A percentile compares a stretch with the other conserved stretches of the same genome.
Evolutionary conservation across 2,797 vertebrate genomes (phyloP).

Genomic region (Xiphophorus birchmanni): DNA sequence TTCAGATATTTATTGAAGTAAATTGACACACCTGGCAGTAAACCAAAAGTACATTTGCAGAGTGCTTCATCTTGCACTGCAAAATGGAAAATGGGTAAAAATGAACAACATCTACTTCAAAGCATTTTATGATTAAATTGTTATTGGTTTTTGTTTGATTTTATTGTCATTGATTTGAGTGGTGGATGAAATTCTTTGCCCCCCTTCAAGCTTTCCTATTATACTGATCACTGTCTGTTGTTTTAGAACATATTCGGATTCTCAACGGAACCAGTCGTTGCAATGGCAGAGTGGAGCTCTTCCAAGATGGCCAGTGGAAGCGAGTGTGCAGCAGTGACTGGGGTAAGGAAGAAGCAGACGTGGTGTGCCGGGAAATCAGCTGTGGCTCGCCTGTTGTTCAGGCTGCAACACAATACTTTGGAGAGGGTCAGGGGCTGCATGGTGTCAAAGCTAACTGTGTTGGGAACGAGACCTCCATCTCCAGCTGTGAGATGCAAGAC

Average conservation of each 20-base stretch:
- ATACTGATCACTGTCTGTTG: not conserved
- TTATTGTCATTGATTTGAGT: not conserved
- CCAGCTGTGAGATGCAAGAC: conserved; percentile 42
- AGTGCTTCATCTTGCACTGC: not conserved
- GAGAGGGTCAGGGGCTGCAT: not conserved
- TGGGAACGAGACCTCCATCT: conserved; percentile 69
- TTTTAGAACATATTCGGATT: conserved; percentile 51
- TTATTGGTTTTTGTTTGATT: not conserved
- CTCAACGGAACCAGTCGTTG: conserved; percentile 66
- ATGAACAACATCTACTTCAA: not conserved
- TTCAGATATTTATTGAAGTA: not conserved
- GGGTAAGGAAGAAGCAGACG: conserved; percentile 24
- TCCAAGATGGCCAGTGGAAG: conserved; percentile 48
- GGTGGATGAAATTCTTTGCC: not conserved
- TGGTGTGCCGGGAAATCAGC: conserved; percentile 69
- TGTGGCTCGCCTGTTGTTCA: conserved; percentile 50
- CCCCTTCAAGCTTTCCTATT: not conserved
- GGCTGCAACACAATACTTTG: conserved; percentile 26
- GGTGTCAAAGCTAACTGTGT: conserved; percentile 57
- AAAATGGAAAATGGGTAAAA: not conserved
- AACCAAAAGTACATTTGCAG: not conserved
- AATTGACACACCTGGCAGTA: not conserved
- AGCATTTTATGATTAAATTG: not conserved
- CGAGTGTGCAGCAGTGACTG: conserved; percentile 58
- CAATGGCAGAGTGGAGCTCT: conserved; percentile 63